Conservation (phyloP, 2,113 vertebrate species). For the Eira barbara region DNA sequence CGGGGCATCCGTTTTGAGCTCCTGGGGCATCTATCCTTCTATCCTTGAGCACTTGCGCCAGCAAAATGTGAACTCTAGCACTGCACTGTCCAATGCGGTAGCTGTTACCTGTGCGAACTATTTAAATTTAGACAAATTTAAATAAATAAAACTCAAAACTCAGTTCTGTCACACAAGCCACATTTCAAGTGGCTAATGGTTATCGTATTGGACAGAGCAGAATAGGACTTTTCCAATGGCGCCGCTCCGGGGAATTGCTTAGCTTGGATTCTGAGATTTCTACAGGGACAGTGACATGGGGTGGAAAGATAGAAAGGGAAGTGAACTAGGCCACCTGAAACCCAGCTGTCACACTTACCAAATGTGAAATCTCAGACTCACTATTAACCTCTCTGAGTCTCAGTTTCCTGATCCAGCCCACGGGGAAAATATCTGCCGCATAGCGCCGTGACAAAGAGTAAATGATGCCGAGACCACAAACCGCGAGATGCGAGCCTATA, state of each 20-base stretch:
- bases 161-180: not conserved
- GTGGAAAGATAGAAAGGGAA: not conserved
- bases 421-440: not conserved
- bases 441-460: not conserved
- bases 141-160: slow-evolving; percentile 38
- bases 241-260: not conserved
- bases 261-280: not conserved
- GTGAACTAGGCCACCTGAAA: not conserved
- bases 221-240: not conserved
- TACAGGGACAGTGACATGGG: not conserved
- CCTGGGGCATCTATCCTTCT: not conserved
- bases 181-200: slow-evolving; percentile 20
- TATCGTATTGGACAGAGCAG: not conserved
- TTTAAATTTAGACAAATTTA: slow-evolving; percentile 14
- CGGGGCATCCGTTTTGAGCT: not conserved
- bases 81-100: not conserved
- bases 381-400: not conserved
- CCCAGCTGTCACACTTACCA: not conserved
- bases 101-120: not conserved
- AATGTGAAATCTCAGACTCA: not conserved
- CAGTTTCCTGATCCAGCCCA: not conserved
- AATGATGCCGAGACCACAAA: not conserved
- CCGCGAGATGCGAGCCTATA: not conserved
- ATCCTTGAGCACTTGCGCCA: not conserved
- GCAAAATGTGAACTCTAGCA: not conserved